Percentiles rank a stretch among this genome's conserved stretches.
phyloP scores from a whole-genome alignment of 1,140 invertebrate species.

The Lamellibrachia luymesi region DNA sequence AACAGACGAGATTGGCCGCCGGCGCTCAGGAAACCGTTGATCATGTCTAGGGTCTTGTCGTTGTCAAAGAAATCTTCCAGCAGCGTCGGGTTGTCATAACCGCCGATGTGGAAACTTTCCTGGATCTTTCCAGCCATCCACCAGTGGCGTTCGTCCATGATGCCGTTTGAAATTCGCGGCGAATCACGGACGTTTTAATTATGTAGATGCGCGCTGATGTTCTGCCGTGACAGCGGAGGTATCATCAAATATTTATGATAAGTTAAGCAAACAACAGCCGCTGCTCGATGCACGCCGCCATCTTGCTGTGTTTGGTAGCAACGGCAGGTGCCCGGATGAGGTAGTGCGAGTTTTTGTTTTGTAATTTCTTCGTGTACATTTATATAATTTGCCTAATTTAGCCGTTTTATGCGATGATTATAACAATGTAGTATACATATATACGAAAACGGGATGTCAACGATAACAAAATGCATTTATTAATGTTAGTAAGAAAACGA shows the following conservation, averaged over 20 bases:
- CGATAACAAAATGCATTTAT: background rate
- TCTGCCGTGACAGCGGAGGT: background rate
- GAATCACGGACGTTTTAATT: background rate
- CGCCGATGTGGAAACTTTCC: conserved; percentile 52
- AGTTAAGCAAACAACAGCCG: background rate
- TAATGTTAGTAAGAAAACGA: background rate
- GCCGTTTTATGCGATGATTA: background rate
- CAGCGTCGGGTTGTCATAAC: conserved; percentile 51
- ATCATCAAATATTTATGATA: conserved; percentile 2
- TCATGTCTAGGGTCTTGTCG: conserved; percentile 44
- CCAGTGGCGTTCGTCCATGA: conserved; percentile 58
- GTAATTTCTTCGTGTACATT: background rate
- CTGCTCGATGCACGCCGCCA: background rate
- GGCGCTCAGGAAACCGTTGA: conserved; percentile 51
- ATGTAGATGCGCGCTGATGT: background rate
- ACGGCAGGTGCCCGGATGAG: background rate
- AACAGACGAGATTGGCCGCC: conserved; percentile 53
- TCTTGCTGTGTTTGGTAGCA: background rate
- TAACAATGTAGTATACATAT: background rate
- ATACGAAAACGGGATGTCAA: background rate
- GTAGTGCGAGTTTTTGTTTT: background rate
- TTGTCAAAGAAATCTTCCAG: conserved; percentile 55
- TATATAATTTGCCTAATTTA: background rate
- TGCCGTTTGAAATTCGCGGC: conserved; percentile 15
- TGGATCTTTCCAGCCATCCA: conserved; percentile 57